Conservation (phyloP, 2,113 vertebrate species). For the Mormyrus iriodes region DNA sequence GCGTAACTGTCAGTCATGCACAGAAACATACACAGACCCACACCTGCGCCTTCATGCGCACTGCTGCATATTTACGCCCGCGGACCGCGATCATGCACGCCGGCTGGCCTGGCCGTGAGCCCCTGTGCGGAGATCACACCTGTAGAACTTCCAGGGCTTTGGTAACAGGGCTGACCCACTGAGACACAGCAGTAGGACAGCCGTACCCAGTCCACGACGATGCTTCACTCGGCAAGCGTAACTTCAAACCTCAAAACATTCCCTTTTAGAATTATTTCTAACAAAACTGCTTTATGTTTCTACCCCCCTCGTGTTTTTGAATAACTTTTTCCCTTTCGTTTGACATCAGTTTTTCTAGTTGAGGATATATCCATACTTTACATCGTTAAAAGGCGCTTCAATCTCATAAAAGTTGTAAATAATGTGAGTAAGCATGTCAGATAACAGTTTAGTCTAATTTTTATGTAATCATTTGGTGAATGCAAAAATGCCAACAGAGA, state of each 20-base stretch:
- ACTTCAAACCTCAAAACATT: neutral
- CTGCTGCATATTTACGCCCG: neutral
- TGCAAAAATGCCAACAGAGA: neutral
- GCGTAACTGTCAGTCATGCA: conserved; percentile 49
- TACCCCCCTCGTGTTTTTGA: neutral
- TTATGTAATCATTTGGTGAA: neutral
- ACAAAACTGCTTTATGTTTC: neutral
- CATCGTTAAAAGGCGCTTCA: neutral
- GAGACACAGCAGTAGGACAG: neutral
- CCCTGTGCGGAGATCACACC: neutral
- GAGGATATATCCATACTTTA: neutral
- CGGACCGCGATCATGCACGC: neutral
- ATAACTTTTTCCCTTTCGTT: neutral
- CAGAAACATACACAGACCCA: conserved; percentile 31
- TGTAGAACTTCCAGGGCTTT: neutral
- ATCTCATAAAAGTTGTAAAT: neutral
- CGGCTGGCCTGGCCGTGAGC: neutral
- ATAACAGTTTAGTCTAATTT: neutral
- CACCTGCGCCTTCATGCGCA: conserved; percentile 34
- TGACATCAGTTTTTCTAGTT: neutral
- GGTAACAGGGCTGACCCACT: neutral
- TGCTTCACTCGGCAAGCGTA: neutral
- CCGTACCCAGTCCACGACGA: neutral
- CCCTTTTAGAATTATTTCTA: neutral
- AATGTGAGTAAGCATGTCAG: neutral